These are phyloP conservation scores for Oceanites oceanicus DNA, from an alignment of 2,113 vertebrate genomes.

Conservation along the genomic window DNA sequence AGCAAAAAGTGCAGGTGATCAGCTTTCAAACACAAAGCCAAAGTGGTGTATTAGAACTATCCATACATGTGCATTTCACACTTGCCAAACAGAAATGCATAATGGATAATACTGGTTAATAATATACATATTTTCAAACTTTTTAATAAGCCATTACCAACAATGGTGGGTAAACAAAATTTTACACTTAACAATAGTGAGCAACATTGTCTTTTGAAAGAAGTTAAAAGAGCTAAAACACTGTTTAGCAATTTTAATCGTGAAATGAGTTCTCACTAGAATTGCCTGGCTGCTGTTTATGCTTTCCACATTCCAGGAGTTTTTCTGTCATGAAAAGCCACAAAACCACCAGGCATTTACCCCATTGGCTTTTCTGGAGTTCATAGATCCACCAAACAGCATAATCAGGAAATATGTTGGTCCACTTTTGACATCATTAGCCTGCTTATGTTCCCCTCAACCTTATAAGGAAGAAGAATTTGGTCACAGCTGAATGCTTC, in stretches of 20 bases:
- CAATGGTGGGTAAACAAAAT: neutral
- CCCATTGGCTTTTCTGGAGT: neutral
- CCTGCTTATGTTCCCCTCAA: neutral
- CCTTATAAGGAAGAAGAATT: conserved; percentile 57
- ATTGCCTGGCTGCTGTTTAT: neutral
- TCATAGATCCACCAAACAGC: neutral
- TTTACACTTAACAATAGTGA: neutral
- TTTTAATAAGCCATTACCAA: conserved; percentile 46
- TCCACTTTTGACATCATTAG: neutral
- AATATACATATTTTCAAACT: conserved; percentile 14
- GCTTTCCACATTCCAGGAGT: conserved; percentile 35
- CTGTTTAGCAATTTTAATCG: neutral
- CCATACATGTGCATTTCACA: neutral
- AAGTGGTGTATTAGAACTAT: neutral
- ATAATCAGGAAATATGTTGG: neutral
- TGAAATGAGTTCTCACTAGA: neutral
- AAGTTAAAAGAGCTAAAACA: conserved; percentile 34
- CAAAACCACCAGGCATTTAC: conserved; percentile 35
- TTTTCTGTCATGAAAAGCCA: conserved; percentile 54
- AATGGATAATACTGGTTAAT: conserved; percentile 10
- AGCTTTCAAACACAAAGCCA: neutral
- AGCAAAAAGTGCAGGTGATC: neutral
- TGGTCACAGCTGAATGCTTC: neutral
- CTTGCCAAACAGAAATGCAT: conserved; percentile 28
- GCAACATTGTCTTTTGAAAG: conserved; percentile 13